Percentiles rank a stretch among this genome's conserved stretches.
Evolutionary conservation across 2,113 vertebrate species (phyloP).

Genomic region (Eidolon helvum): DNA sequence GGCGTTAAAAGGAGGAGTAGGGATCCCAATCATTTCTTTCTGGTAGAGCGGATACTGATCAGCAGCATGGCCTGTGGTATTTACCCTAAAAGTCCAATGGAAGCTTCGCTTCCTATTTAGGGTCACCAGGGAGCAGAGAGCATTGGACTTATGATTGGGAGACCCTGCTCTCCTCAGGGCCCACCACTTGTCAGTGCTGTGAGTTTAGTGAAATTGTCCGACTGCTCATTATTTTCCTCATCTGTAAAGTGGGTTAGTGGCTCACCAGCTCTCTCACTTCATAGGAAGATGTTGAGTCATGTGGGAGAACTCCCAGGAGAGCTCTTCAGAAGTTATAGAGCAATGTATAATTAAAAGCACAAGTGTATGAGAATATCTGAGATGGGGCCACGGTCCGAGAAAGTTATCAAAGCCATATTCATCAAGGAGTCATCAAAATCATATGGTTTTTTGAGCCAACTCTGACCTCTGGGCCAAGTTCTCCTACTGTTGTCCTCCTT

Average conservation of each 20-base stretch:
- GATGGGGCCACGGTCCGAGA: not conserved
- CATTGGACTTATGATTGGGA: not conserved
- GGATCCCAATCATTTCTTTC: not conserved
- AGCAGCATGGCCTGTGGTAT: not conserved
- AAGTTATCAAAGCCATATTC: not conserved
- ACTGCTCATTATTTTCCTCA: not conserved
- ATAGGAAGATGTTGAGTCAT: not conserved
- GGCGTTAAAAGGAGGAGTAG: not conserved
- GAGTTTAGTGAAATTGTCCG: not conserved
- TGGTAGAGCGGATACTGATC: not conserved
- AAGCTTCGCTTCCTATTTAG: not conserved
- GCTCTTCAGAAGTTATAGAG: not conserved
- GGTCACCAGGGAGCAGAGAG: not conserved
- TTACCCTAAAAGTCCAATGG: not conserved
- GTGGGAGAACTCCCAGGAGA: not conserved
- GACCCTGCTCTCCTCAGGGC: not conserved
- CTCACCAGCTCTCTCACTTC: not conserved
- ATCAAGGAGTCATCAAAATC: not conserved
- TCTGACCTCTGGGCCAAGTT: not conserved
- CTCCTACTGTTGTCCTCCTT: rapidly evolving
- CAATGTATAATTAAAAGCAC: not conserved
- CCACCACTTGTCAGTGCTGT: not conserved
- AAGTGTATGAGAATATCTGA: not conserved
- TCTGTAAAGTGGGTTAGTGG: not conserved
- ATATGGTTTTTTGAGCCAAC: rapidly evolving